Conservation (phyloP, 2,888 invertebrate species). For the Neria commutata region DNA sequence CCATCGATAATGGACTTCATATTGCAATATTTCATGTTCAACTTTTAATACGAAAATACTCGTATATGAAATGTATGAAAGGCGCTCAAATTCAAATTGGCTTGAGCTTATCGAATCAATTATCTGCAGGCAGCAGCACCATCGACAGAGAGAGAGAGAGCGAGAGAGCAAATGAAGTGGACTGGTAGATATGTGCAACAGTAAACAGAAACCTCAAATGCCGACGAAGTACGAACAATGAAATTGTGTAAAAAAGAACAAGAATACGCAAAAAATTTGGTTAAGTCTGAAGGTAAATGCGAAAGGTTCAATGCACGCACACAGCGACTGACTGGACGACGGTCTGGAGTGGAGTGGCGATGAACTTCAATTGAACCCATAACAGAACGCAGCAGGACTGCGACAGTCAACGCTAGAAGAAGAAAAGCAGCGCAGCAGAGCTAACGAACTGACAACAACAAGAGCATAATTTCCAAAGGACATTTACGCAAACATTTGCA, state of each 20-base stretch:
- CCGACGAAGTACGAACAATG: background rate
- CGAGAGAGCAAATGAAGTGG: conserved; percentile 16
- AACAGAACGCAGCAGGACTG: too few relatives aligned
- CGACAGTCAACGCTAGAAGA: too few relatives aligned
- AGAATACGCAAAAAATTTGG: background rate
- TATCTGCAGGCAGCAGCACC: too few relatives aligned
- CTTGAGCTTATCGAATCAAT: too few relatives aligned
- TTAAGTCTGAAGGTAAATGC: background rate
- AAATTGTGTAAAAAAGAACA: background rate
- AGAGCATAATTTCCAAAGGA: conserved; percentile 9
- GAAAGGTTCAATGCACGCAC: conserved; percentile 21
- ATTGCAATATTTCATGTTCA: too few relatives aligned
- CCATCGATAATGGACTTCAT: too few relatives aligned
- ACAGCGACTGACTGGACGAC: conserved; percentile 9
- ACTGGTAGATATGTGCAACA: too few relatives aligned
- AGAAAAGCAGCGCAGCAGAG: background rate
- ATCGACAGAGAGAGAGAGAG: too few relatives aligned
- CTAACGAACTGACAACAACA: background rate
- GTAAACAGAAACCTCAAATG: background rate
- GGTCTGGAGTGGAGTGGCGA: too few relatives aligned
- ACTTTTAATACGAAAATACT: too few relatives aligned
- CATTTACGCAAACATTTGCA: conserved; percentile 26
- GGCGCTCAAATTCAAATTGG: too few relatives aligned
- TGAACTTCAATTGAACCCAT: conserved; percentile 13
- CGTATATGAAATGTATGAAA: too few relatives aligned